phyloP scores from a whole-genome alignment of 2,888 invertebrate species.

The Ophioninae sp. region DNA sequence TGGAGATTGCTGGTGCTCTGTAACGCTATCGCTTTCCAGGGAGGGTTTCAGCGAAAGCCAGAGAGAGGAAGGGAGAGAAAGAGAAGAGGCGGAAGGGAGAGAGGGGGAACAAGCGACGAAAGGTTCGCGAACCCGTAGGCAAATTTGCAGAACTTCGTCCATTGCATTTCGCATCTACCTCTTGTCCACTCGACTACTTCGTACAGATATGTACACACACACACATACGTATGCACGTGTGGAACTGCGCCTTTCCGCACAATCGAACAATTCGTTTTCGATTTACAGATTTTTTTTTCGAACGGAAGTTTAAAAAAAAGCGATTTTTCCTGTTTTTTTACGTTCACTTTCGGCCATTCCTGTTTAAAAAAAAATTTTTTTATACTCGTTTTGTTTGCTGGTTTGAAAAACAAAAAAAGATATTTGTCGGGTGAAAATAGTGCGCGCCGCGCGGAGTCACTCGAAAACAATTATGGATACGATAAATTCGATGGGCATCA shows the following conservation, averaged over 20 bases:
- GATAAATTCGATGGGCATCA: neutral
- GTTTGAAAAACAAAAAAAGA: neutral
- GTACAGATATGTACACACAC: neutral
- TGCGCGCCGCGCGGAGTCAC: neutral
- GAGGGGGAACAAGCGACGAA: conserved; percentile 7
- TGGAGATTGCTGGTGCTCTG: conserved; percentile 47
- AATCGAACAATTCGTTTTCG: conserved; percentile 39
- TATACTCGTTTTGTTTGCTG: neutral
- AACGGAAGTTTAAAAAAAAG: neutral
- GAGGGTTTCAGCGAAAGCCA: conserved; percentile 43
- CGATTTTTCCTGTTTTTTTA: neutral
- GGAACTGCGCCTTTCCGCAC: neutral
- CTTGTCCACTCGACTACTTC: conserved; percentile 10
- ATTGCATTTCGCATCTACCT: conserved; percentile 28
- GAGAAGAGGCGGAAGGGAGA: conserved; percentile 40
- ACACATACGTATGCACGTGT: neutral
- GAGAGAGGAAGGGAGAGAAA: conserved; percentile 15
- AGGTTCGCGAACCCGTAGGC: conserved; percentile 31
- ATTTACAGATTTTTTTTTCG: conserved; percentile 11
- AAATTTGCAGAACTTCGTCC: conserved; percentile 52
- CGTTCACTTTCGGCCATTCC: neutral
- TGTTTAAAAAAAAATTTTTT: neutral
- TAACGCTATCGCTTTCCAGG: conserved; percentile 32
- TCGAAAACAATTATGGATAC: neutral
- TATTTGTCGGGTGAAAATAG: neutral